Evolutionary conservation across 2,113 vertebrate genomes (phyloP), one percentile per base, ranked within the genome.

Genomic region (Gnathonemus longibarbis): DNA sequence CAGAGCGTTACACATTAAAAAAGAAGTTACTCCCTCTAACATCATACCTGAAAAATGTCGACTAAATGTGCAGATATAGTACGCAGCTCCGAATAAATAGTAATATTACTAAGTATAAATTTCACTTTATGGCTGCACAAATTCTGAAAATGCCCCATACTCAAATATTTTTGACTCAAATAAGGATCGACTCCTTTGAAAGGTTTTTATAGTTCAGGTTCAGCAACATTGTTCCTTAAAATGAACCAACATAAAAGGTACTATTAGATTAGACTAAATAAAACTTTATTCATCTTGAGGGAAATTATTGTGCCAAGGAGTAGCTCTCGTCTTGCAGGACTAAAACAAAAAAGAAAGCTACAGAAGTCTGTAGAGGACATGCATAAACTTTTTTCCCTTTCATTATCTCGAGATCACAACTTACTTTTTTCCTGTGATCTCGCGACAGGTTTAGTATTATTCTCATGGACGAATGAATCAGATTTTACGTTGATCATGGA

Each of bases 1-100:
- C 21, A 93, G 91, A 89, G 2, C 13, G 7, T 17, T 6, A 90
- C 45, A 50, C 17, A 74, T n/a, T 46, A 46, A 84, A 46, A 87
- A 87, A 86, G 15, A 24, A 13, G 13, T 74, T n/a, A n/a, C 56
- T 24, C 66, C 17, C 1, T 74, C 13, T 70, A 74, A 74, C 9
- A 35, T n/a, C 7, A 74, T 74, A 27, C 66, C 24, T 70, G 24
- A 70, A 70, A 70, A 70, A 24, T n/a, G 24, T 70, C 7, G 21
- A 21, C 53, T 56, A 21, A 56, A 56, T 1, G 1, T 58, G 21
- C 56, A 58, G 56, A 58, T 58, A 58, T 58, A 58, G 21, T 58
- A 24, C 56, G 8, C 56, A 58, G 56, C 24, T 58, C 6, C 6
- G 7, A 24, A 62, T 62, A 9, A 24, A n/a, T n/a, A 62, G 7